Evolutionary conservation across 1,140 invertebrate genomes (phyloP), one percentile per base, ranked within the genome.

Genomic region (Ceratitis capitata): DNA sequence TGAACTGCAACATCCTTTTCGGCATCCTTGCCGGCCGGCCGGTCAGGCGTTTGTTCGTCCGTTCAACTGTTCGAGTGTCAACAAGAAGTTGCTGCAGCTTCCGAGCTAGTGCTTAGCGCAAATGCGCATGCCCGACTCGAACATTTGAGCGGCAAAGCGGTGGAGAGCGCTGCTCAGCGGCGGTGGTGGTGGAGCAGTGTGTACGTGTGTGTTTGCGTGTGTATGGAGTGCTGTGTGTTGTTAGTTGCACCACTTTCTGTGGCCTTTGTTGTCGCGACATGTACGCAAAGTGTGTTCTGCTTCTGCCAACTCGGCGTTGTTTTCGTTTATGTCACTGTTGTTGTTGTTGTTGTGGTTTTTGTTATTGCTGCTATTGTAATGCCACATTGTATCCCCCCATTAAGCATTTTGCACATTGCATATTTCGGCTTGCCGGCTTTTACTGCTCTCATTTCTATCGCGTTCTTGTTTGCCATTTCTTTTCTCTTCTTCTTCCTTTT

Each of bases 81-180:
- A n/a, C n/a, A n/a, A n/a, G n/a, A n/a, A n/a, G n/a, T n/a, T 39
- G 61, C 61, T 51, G 47, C 82, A 53, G 82, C 82, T 7, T 83
- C 82, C 82, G n/a, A n/a, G n/a, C n/a, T n/a, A n/a, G 0, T 6
- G 23, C 19, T 26, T 14, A 23, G 5, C 49, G 45, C 56, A 42
- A 85, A 23, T 84, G 82, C 47, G 85, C 85, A 85, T 83, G 82
- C 82, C 78, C 82, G 42, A 35, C 49, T 85, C 85, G 64, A 85
- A 85, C 85, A 84, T 84, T 74, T 84, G 58, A 83, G 78, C 16
- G 53, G 3, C 51, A 56, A 23, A 56, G 51, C 23, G 51, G 19
- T 47, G 45, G 51, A n/a, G n/a, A n/a, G n/a, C n/a, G n/a, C n/a
- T n/a, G n/a, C n/a, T n/a, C n/a, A n/a, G n/a, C n/a, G n/a, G n/a